Base-by-base conservation (phyloP, 2,113 vertebrate genomes). In the Mixornis gularis region DNA sequence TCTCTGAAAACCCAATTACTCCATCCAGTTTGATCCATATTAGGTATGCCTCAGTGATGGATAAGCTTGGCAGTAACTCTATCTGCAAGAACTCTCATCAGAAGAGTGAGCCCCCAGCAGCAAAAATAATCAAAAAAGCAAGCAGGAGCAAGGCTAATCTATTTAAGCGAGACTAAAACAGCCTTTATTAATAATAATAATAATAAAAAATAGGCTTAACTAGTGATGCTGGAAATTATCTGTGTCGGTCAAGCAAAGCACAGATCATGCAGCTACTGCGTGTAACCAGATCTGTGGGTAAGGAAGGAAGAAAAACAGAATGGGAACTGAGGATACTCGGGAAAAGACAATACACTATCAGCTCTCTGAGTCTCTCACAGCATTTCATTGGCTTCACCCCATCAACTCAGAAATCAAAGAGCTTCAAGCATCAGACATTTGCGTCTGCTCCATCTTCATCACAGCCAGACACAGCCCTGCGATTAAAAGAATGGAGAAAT, bases 401-500 rank as follows among this genome's bases (percentile, higher is more conserved):
- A 89, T 94, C 96, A 96, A 86, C 87, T 93, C 86, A 91, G 92
- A 92, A 97, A 96, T 95, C 95, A 96, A 92, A 96, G 86, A 81
- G 85, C 94, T 95, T 93, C 87, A 63, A 96, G 95, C 92, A 94
- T 62, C 76, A 94, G 85, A 91, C 90, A 89, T 94, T 88, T 95
- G 91, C 8, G 16, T 91, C 88, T 92, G 95, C 90, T 96, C 94
- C 92, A 94, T 96, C 96, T 96, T 96, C 95, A 95, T 97, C 96
- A 96, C 93, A 94, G 95, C 69, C 95, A 97, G 93, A 68, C 88
- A 60, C 76, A 91, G 88, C 15, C 55, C 63, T 6, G 29, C 15
- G 79, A 97, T 93, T 96, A 96, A 93, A 97, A 95, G 95, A 92
- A 97, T 95, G 93, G 85, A 65, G 82, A 93, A 96, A 94, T 96